These are phyloP conservation scores for Ormyrus thymus DNA, from an alignment of 2,888 invertebrate genomes.

Conservation along the genomic window DNA sequence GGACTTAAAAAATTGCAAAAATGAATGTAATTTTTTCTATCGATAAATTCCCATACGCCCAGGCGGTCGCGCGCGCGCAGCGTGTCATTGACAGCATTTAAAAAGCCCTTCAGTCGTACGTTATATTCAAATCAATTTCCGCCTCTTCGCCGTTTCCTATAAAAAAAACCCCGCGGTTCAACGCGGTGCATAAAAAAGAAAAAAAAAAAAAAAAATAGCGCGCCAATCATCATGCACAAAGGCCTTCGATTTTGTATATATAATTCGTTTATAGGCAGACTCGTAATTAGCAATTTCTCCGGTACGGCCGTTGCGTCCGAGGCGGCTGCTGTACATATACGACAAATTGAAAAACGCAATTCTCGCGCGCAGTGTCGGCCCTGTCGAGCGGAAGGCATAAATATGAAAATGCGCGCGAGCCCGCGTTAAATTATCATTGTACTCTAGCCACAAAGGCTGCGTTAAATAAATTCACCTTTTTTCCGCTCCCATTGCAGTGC, in stretches of 20 bases:
- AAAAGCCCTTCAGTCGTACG: conserved; percentile 6
- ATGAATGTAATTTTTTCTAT: background rate
- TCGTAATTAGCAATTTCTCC: conserved; percentile 42
- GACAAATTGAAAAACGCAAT: conserved; percentile 52
- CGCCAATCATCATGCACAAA: conserved; percentile 26
- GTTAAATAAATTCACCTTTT: conserved; percentile 52
- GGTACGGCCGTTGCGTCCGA: background rate
- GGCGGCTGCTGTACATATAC: background rate
- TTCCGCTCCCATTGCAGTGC: conserved; percentile 37
- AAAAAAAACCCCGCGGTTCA: background rate
- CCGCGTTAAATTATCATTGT: conserved; percentile 49
- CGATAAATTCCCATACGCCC: background rate
- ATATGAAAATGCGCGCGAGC: conserved; percentile 48
- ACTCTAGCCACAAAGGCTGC: conserved; percentile 41
- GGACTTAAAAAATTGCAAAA: too few species aligned
- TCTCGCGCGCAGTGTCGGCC: conserved; percentile 10
- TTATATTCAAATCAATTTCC: conserved; percentile 22
- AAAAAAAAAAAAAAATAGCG: background rate
- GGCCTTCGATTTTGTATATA: conserved; percentile 26
- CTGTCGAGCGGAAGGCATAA: conserved; percentile 49
- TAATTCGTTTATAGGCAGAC: conserved; percentile 31
- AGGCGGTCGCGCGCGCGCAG: background rate
- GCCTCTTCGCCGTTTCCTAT: background rate
- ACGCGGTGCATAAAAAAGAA: background rate
- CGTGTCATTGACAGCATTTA: background rate